Evolutionary conservation across 1,140 invertebrate species (phyloP).

Genomic region (Eciton burchellii): DNA sequence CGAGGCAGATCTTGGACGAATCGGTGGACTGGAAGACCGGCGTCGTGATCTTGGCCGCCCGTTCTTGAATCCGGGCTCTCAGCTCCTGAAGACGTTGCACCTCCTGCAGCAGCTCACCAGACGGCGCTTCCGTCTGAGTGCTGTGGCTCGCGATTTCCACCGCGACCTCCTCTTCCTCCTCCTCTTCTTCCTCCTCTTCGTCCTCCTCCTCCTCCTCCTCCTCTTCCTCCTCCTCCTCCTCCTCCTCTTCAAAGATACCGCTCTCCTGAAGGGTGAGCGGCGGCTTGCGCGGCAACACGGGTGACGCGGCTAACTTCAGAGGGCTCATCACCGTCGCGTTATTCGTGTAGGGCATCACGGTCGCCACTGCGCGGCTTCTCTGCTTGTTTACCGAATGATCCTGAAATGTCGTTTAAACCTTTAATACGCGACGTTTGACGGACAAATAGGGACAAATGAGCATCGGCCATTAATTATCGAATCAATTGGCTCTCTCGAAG

Average conservation of each 20-base stretch:
- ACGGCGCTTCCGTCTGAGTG: constrained; percentile 82
- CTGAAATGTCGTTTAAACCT: constrained; percentile 58
- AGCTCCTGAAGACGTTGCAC: constrained; percentile 81
- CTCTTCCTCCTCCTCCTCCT: constrained; percentile 70
- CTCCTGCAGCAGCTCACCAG: constrained; percentile 81
- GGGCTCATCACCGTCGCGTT: constrained; percentile 65
- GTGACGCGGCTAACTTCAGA: constrained; percentile 64
- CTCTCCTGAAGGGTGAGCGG: constrained; percentile 85
- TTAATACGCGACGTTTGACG: neutral
- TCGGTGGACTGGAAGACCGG: constrained; percentile 61
- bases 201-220: constrained; percentile 75
- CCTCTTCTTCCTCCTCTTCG: constrained; percentile 63
- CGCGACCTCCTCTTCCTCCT: constrained; percentile 69
- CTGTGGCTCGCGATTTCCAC: constrained; percentile 77
- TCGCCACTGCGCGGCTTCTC: constrained; percentile 80
- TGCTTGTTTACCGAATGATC: constrained; percentile 76
- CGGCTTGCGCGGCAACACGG: constrained; percentile 74
- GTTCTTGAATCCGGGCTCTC: constrained; percentile 80
- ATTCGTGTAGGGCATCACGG: constrained; percentile 80
- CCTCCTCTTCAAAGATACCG: constrained; percentile 85
- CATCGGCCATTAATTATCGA: too few species aligned
- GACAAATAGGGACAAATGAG: neutral
- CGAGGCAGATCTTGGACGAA: constrained; percentile 60
- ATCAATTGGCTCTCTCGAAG: too few species aligned
- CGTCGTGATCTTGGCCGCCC: constrained; percentile 76